phyloP scores from a whole-genome alignment of 2,113 vertebrate genomes.

The Platysternon megacephalum region DNA sequence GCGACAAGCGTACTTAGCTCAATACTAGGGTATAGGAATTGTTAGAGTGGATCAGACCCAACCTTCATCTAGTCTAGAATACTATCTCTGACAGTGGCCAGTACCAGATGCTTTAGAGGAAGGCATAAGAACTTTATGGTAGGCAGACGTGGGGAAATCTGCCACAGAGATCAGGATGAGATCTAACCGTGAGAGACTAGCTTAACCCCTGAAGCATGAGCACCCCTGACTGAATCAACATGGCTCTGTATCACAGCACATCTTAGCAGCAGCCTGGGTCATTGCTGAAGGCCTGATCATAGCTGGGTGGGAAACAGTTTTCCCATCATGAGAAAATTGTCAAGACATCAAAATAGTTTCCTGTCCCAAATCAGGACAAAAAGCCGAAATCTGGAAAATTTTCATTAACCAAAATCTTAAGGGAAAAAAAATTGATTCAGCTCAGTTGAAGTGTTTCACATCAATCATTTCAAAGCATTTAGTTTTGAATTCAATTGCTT shows the following conservation, averaged over 20 bases:
- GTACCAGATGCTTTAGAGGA: not conserved
- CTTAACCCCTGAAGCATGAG: not conserved
- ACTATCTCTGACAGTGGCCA: not conserved
- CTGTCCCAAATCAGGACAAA: not conserved
- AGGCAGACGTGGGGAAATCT: not conserved
- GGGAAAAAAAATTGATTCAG: not conserved
- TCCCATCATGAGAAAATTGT: not conserved
- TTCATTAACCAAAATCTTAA: not conserved
- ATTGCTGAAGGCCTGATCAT: not conserved
- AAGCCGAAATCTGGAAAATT: not conserved
- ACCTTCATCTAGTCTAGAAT: rapidly evolving
- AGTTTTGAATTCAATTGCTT: not conserved
- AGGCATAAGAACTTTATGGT: not conserved
- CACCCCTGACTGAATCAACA: not conserved
- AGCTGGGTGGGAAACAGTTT: not conserved
- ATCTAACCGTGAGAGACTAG: not conserved
- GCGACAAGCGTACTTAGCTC: not conserved
- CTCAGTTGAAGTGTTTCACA: not conserved
- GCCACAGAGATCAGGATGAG: not conserved
- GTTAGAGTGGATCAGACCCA: not conserved
- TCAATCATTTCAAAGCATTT: not conserved
- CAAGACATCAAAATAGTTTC: not conserved
- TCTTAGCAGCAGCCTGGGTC: not conserved
- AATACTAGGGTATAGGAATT: rapidly evolving
- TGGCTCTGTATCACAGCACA: rapidly evolving